Conservation (phyloP, 2,113 vertebrate species). For the Dunckerocampus dactyliophorus region DNA sequence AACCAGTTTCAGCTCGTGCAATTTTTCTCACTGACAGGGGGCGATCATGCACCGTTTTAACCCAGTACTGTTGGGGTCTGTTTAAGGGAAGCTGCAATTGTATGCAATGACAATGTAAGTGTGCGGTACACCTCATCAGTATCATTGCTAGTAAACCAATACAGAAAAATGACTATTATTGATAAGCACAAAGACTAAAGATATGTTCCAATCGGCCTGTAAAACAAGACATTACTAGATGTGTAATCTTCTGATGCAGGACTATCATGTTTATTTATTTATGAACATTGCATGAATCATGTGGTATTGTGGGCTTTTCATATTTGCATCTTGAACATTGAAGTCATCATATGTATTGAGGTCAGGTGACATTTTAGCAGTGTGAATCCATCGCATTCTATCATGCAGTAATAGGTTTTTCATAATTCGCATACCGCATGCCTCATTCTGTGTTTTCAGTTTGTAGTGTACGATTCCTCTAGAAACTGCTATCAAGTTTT, state of each 20-base stretch:
- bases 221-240: background rate
- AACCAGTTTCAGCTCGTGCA: conserved; percentile 41
- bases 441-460: background rate
- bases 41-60: conserved; percentile 55
- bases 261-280: conserved; percentile 35
- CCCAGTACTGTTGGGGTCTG: conserved; percentile 60
- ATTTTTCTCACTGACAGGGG: conserved; percentile 50
- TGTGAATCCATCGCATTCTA: background rate
- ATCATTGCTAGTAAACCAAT: background rate
- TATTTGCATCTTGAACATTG: background rate
- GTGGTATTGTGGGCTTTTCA: background rate
- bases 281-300: background rate
- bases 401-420: background rate
- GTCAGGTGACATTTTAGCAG: too few species aligned
- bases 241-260: conserved; percentile 36
- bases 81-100: conserved; percentile 23
- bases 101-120: conserved; percentile 28
- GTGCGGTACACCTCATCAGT: conserved; percentile 52
- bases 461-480: background rate
- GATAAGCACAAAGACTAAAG: too few species aligned
- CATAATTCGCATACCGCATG: background rate
- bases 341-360: too few species aligned
- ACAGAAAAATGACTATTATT: too few species aligned
- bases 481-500: background rate
- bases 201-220: too few species aligned